Evolutionary conservation across 2,113 vertebrate species (phyloP).

Genomic region (Psilopsiagon aurifrons): DNA sequence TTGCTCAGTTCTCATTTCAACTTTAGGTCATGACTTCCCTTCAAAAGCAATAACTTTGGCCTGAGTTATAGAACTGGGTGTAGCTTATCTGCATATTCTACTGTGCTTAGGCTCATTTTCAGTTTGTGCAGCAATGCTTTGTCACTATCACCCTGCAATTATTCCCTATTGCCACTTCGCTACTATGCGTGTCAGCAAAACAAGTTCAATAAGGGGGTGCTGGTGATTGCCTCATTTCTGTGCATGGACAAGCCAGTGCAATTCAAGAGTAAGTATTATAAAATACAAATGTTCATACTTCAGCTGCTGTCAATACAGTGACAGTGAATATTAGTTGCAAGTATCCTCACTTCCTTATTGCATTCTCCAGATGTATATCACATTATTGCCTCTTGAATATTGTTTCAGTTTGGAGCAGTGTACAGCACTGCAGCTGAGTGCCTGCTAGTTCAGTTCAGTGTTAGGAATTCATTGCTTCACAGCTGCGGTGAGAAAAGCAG

Average conservation of each 20-base stretch:
- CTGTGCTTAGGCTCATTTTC: not conserved
- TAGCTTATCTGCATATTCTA: not conserved
- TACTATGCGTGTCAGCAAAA: not conserved
- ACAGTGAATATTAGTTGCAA: not conserved
- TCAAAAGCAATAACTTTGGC: not conserved
- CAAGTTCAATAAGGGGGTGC: not conserved
- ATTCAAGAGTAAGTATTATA: not conserved
- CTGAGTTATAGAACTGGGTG: not conserved
- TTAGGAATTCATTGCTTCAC: not conserved
- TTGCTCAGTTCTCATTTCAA: not conserved
- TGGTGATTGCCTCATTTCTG: not conserved
- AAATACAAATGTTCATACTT: not conserved
- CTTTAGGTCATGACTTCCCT: not conserved
- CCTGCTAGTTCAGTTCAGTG: not conserved
- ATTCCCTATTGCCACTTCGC: not conserved
- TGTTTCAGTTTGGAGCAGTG: not conserved
- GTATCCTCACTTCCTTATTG: constrained; percentile 34
- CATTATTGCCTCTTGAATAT: not conserved
- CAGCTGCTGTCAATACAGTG: not conserved
- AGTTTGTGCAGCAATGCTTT: not conserved
- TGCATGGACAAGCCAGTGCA: not conserved
- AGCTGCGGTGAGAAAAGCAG: not conserved
- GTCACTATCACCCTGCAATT: not conserved
- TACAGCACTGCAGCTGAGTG: not conserved
- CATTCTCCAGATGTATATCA: not conserved